Evolutionary conservation across 2,113 vertebrate species (phyloP), one percentile per base, ranked within the genome.

Genomic region (Strix uralensis): DNA sequence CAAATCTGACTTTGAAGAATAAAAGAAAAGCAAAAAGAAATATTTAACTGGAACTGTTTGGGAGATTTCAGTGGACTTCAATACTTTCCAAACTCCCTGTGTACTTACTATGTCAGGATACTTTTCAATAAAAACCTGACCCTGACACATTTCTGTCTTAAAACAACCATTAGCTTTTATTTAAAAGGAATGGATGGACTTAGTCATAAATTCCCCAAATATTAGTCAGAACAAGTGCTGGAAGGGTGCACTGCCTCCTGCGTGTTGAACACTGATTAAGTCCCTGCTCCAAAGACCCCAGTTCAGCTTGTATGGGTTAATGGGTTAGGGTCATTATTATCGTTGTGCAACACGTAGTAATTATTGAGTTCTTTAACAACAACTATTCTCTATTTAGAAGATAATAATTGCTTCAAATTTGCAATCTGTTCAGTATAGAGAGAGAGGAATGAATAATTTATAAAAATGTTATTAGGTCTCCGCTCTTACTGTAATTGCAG

Each of bases 121-220:
- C 61, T 90, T 95, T 78, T 73, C 49, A 84, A 38, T 69, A 63
- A 88, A 93, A 96, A 84, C 71, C 69, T 90, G 90, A 90, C 80
- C 83, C 65, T 57, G 73, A 84, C 40, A 78, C 10, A 0, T 2
- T 81, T 47, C 55, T 93, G 42, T 71, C 81, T 95, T 74, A 77
- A 93, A 96, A 92, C 59, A 90, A 55, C 34, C 14, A 32, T 59
- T 47, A n/a, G 3, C 27, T 78, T 93, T 90, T 86, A 42, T 55
- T n/a, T 34, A 18, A 74, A 87, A 88, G 36, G 42, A 78, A 69
- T 69, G 40, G 86, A 94, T 46, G 20, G 69, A 44, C 27, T 88
- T 36, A 72, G 30, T 59, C n/a, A 91, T 52, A 88, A 86, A 79
- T 94, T 92, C 69, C 10, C 51, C 61, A 83, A 81, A 92, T 86